Evolutionary conservation across 2,113 vertebrate species (phyloP), one percentile per base, ranked within the genome.

Genomic region (Misgurnus mizolepis): DNA sequence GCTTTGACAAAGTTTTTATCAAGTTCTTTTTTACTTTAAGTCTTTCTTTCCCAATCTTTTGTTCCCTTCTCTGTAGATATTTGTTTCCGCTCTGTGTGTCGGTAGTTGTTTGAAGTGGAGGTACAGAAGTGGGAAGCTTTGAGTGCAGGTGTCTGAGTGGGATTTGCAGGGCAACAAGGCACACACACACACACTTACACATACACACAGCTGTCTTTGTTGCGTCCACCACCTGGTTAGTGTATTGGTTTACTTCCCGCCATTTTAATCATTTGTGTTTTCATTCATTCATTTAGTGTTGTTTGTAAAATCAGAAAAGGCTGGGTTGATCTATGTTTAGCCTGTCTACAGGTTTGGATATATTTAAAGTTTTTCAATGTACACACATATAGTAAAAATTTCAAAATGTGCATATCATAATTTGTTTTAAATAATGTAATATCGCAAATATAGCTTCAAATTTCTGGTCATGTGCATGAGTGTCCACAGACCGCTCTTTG

Each of bases 61-160:
- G 81, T 82, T 78, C 74, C 49, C 17, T 60, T 76, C 62, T 73
- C 67, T 74, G 39, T 43, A 79, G 67, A 80, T 80, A 73, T 82
- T 68, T 67, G 84, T 70, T 85, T 85, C 84, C 68, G 78, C 55
- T 76, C 60, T 60, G 64, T 69, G 62, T 49, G 77, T 79, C 62
- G 78, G 67, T 40, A 65, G 61, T 69, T 55, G 80, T 78, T 80
- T 80, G 84, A 80, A 76, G 78, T 58, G 41, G 39, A 76, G 67
- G 72, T 65, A 45, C 67, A 55, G 67, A 72, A 58, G 80, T 7
- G 66, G 84, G 80, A 69, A 66, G 77, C 80, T 61, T 68, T 75
- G 60, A 82, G 78, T 77, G 84, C 80, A 85, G 84, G 84, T 83
- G 84, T 80, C 81, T 80, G 61, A 75, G 49, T 27, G 67, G 77